phyloP scores from a whole-genome alignment of 1,140 invertebrate genomes.

The Drosophila baimaii region DNA sequence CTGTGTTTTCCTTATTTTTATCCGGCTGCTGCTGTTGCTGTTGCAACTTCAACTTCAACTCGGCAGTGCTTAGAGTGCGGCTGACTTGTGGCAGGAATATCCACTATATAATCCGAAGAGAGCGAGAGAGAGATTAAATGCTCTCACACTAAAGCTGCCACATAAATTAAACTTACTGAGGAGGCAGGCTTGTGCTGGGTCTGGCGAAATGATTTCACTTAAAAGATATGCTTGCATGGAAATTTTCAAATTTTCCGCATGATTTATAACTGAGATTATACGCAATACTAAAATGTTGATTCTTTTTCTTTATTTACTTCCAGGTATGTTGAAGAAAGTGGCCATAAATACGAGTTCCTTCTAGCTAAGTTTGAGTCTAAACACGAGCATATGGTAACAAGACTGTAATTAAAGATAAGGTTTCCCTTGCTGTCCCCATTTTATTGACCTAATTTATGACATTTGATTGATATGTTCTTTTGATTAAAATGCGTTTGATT shows the following conservation, averaged over 20 bases:
- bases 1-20: constrained; percentile 19
- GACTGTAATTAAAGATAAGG: constrained; percentile 8
- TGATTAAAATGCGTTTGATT: background rate
- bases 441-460: constrained; percentile 23
- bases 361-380: constrained; percentile 7
- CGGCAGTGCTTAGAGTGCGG: constrained; percentile 38
- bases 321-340: constrained; percentile 43
- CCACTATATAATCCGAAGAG: constrained; percentile 24
- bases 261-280: constrained; percentile 32
- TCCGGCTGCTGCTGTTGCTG: constrained; percentile 25
- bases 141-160: constrained; percentile 42
- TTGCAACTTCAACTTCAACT: constrained; percentile 15
- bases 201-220: constrained; percentile 14
- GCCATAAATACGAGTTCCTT: background rate
- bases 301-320: constrained; percentile 19
- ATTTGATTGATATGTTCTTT: constrained; percentile 30
- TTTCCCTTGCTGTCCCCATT: background rate
- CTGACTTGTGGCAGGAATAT: constrained; percentile 35
- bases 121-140: constrained; percentile 26
- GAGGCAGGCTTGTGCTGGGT: background rate
- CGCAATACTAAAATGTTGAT: constrained; percentile 34
- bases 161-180: constrained; percentile 38
- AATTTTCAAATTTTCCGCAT: constrained; percentile 12
- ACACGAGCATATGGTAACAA: constrained; percentile 12
- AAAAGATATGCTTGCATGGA: constrained; percentile 15